These are phyloP conservation scores for Halesus radiatus DNA, from an alignment of 1,140 invertebrate species.

Conservation along the genomic window DNA sequence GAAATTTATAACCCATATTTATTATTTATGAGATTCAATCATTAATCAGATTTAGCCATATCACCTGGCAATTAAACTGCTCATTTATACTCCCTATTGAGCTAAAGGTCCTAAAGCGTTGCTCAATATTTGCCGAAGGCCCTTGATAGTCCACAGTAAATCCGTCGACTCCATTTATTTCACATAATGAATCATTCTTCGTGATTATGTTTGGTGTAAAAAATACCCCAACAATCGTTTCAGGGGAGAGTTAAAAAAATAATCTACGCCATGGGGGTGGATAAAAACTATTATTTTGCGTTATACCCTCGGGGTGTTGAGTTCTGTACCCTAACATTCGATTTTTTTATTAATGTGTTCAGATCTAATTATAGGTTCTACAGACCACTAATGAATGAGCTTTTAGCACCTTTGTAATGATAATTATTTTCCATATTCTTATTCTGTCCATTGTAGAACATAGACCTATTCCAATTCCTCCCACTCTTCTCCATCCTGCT, in stretches of 20 bases:
- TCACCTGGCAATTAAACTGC: conserved; percentile 27
- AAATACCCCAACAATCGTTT: neutral
- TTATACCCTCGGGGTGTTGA: neutral
- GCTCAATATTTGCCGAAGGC: neutral
- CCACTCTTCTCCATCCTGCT: too few species aligned
- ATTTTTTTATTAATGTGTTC: too few species aligned
- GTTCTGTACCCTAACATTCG: too few species aligned
- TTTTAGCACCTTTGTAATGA: too few species aligned
- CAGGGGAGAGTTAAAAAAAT: neutral
- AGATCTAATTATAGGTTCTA: too few species aligned
- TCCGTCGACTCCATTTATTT: neutral
- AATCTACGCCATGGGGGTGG: conserved; percentile 3
- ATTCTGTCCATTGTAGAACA: too few species aligned
- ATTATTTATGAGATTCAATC: neutral
- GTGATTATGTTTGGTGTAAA: neutral
- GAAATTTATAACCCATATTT: too few species aligned
- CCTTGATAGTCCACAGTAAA: neutral
- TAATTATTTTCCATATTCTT: too few species aligned
- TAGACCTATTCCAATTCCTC: too few species aligned
- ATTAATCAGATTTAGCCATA: conserved; percentile 14
- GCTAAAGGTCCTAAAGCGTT: neutral
- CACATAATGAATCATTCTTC: conserved; percentile 16
- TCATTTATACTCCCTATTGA: neutral
- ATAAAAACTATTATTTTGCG: neutral
- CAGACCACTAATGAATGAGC: too few species aligned